A percentile compares a stretch with the other conserved stretches of the same genome.
These are phyloP conservation scores for Aphrophora alni DNA, from an alignment of 2,888 invertebrate species.

Conservation along the genomic window DNA sequence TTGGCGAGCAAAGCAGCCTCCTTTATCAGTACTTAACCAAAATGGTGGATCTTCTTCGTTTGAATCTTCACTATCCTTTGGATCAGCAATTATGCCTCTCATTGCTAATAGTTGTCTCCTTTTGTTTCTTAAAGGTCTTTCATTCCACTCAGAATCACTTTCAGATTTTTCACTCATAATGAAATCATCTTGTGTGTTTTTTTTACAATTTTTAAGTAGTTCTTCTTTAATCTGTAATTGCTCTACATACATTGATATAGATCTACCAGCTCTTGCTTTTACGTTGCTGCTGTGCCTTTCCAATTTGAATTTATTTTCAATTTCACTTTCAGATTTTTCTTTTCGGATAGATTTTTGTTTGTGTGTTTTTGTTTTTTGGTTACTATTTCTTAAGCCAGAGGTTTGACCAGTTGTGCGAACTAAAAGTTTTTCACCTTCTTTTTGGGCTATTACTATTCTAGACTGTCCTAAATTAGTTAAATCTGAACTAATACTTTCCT, in stretches of 20 bases:
- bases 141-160: constrained; percentile 45
- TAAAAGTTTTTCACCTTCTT: not conserved
- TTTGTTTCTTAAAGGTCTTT: constrained; percentile 50
- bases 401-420: not conserved
- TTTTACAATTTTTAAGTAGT: not conserved
- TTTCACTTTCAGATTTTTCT: constrained; percentile 34
- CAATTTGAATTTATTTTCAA: constrained; percentile 4
- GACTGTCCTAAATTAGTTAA: not conserved
- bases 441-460: not conserved
- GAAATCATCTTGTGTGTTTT: constrained; percentile 13
- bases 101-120: constrained; percentile 50
- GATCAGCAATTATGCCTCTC: constrained; percentile 39
- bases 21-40: constrained; percentile 48
- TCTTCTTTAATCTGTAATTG: constrained; percentile 19
- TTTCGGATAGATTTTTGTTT: constrained; percentile 25
- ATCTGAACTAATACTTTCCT: not conserved
- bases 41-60: constrained; percentile 50
- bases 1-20: constrained; percentile 47
- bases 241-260: constrained; percentile 26
- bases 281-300: not conserved
- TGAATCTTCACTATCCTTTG: constrained; percentile 44
- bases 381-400: not conserved
- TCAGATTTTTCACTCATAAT: constrained; percentile 40
- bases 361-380: constrained; percentile 37
- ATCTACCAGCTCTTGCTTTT: constrained; percentile 20